Evolutionary conservation across 2,888 invertebrate genomes (phyloP).

Genomic region (Cheilosia vernalis): DNA sequence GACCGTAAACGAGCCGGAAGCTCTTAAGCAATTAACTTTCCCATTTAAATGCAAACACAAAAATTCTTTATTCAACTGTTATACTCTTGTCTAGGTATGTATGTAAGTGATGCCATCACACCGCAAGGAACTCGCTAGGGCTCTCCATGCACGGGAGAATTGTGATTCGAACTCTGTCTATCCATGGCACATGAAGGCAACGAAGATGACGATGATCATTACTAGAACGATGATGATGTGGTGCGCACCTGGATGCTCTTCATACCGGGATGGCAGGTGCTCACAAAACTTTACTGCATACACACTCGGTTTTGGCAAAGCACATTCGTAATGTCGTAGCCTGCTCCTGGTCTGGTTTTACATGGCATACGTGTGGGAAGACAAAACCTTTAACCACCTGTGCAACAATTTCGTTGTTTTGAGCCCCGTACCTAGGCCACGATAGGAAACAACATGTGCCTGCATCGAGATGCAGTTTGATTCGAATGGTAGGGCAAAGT

Average conservation of each 20-base stretch:
- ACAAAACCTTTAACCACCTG: slow-evolving; percentile 65
- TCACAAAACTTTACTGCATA: slow-evolving; percentile 44
- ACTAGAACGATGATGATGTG: slow-evolving; percentile 9
- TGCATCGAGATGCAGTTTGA: slow-evolving; percentile 15
- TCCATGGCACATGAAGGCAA: slow-evolving; percentile 36
- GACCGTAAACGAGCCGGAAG: slow-evolving; percentile 68
- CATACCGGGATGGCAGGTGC: neutral
- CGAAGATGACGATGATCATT: slow-evolving; percentile 44
- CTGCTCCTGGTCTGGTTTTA: slow-evolving; percentile 24
- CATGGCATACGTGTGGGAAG: slow-evolving; percentile 51
- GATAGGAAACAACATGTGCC: slow-evolving; percentile 27
- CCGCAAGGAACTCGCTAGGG: slow-evolving; percentile 28
- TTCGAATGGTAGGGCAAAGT: slow-evolving; percentile 19
- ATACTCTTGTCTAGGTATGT: slow-evolving; percentile 10
- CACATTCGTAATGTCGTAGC: slow-evolving; percentile 21
- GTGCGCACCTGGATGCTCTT: slow-evolving; percentile 11
- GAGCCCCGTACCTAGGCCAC: slow-evolving; percentile 42
- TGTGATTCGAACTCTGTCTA: slow-evolving; percentile 25
- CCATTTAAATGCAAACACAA: slow-evolving; percentile 73
- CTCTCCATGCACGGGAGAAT: slow-evolving; percentile 3
- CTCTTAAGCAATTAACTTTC: slow-evolving; percentile 72
- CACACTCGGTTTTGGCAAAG: slow-evolving; percentile 21
- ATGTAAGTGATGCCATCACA: slow-evolving; percentile 11
- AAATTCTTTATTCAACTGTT: slow-evolving; percentile 65
- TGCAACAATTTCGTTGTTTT: slow-evolving; percentile 66